These are phyloP conservation scores for Crocidura indochinensis DNA, from an alignment of 2,797 vertebrate species.

Conservation along the genomic window DNA sequence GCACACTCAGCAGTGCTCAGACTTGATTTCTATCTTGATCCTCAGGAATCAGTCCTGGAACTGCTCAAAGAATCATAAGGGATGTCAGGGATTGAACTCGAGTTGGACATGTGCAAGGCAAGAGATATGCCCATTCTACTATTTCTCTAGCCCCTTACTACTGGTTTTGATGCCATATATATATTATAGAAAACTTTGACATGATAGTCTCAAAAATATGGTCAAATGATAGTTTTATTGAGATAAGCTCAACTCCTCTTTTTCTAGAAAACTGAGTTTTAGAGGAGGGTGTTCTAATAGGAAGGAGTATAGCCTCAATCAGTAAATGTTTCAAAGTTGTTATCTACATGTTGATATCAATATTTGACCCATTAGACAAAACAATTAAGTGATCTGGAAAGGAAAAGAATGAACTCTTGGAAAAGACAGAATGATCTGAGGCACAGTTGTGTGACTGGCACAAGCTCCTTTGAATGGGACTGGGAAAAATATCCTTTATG, in stretches of 20 bases:
- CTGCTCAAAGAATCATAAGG: no score
- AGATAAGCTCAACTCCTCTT: neutral
- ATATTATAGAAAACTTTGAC: neutral
- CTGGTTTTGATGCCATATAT: no score
- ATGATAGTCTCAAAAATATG: neutral
- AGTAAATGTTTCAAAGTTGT: neutral
- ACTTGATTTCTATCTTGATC: no score
- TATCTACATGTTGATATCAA: neutral
- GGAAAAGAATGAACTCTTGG: neutral
- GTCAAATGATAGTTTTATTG: neutral
- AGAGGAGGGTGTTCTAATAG: neutral
- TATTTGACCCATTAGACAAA: neutral
- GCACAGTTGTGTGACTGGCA: neutral
- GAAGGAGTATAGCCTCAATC: neutral
- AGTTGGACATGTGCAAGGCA: no score
- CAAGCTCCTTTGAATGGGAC: neutral
- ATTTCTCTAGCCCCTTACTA: no score
- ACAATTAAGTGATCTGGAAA: constrained; percentile 20
- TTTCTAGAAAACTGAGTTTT: neutral
- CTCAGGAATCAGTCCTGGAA: no score
- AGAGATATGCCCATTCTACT: no score
- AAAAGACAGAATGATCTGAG: neutral
- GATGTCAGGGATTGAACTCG: no score
- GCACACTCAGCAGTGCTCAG: no score
- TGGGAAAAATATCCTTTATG: constrained; percentile 3